Evolutionary conservation across 2,888 invertebrate genomes (phyloP).

Genomic region (Ethmia dodecea): DNA sequence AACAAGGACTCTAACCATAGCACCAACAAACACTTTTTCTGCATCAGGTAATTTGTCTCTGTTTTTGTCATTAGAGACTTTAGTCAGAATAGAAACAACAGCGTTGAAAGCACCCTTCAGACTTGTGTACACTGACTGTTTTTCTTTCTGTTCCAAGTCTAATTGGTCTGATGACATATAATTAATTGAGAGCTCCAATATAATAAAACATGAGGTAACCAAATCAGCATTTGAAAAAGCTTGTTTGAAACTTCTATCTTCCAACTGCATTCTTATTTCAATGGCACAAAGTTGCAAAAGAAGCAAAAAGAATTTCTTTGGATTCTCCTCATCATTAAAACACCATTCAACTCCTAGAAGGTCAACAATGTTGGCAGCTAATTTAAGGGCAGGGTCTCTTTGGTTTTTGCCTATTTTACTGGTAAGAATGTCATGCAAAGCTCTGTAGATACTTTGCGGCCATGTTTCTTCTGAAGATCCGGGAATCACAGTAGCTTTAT

Average conservation of each 20-base stretch:
- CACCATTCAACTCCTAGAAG: slow-evolving; percentile 92
- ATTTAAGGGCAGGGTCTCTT: slow-evolving; percentile 91
- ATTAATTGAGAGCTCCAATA: slow-evolving; percentile 87
- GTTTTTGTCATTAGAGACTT: slow-evolving; percentile 86
- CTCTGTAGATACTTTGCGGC: slow-evolving; percentile 89
- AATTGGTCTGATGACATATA: slow-evolving; percentile 89
- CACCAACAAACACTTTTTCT: slow-evolving; percentile 89
- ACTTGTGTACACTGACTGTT: slow-evolving; percentile 92
- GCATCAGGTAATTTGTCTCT: slow-evolving; percentile 81
- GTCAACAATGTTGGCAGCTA: slow-evolving; percentile 89
- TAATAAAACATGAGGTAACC: slow-evolving; percentile 89
- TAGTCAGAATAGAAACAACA: slow-evolving; percentile 84
- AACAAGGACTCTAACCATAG: slow-evolving; percentile 88
- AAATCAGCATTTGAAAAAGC: slow-evolving; percentile 86
- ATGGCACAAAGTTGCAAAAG: slow-evolving; percentile 92
- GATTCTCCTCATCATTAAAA: slow-evolving; percentile 85
- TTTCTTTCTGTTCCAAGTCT: slow-evolving; percentile 93
- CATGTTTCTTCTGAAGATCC: slow-evolving; percentile 85
- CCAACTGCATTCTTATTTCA: slow-evolving; percentile 95
- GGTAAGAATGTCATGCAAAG: slow-evolving; percentile 88
- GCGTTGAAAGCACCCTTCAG: slow-evolving; percentile 93
- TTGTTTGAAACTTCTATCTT: slow-evolving; percentile 89
- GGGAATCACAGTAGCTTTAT: slow-evolving; percentile 80
- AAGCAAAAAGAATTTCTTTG: slow-evolving; percentile 89
- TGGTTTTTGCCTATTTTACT: slow-evolving; percentile 93